Base-by-base conservation (phyloP, 2,797 vertebrate genomes). In the Sitta carolinensis region DNA sequence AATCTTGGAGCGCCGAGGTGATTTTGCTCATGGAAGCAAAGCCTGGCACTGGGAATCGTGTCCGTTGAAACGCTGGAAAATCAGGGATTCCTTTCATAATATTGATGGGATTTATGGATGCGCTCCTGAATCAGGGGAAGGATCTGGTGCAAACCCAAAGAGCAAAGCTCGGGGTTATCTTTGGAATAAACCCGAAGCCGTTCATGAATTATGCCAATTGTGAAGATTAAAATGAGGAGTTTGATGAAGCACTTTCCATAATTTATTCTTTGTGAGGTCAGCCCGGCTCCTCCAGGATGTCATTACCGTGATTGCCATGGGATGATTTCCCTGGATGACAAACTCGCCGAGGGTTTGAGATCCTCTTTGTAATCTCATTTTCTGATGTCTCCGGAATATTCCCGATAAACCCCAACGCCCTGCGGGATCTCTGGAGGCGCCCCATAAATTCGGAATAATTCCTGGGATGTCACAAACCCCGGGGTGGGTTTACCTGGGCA, bases 341-440 rank as follows among this genome's bases (percentile, higher is more conserved):
- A 54, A 40, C n/a, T 8, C 51, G 21, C 10, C 8, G 59, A 51
- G 43, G n/a, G 5, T 74, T 38, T 30, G 48, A 67, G 87, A 45
- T 70, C 32, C 27, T 17, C 64, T 89, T 85, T 94, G 89, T 92
- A 91, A 94, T 66, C 27, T 82, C 3, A 0, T 58, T 94, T 90
- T 52, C 48, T 86, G 59, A 32, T 95, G 89, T 89, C 92, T 94
- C 67, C 26, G 30, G 90, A 84, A 90, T 82, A 69, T 95, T 95
- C 78, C 55, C 34, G 83, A 95, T 89, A 84, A 84, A 23, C 67
- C 43, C 69, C 43, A 6, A n/a, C 40, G 54, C 74, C 83, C 80
- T 5, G n/a, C 34, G 66, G 74, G 17, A 20, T n/a, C 34, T 72
- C 55, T 40, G 63, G 30, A 40, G 61, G 32, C 12, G 51, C 55